A percentile compares a stretch with the other conserved stretches of the same genome.
These are phyloP conservation scores for Alloscopus bannaensis DNA, from an alignment of 2,888 invertebrate species.

Conservation along the genomic window DNA sequence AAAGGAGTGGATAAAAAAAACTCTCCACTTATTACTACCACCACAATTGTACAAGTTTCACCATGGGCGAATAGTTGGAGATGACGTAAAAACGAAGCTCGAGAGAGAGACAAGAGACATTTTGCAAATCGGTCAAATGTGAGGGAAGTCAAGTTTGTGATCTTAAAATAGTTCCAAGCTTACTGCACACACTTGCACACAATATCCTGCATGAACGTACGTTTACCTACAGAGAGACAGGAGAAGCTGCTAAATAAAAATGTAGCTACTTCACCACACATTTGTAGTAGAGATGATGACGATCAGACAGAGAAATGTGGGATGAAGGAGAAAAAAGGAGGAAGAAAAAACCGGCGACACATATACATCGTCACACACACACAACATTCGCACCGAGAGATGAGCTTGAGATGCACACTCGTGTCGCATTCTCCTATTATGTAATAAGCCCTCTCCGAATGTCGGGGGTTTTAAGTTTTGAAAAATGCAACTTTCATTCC, in stretches of 20 bases:
- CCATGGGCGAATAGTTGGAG: too few species aligned
- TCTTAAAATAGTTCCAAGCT: constrained; percentile 57
- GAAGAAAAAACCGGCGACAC: background rate
- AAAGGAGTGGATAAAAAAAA: too few species aligned
- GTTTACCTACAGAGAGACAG: background rate
- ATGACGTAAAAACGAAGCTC: constrained; percentile 42
- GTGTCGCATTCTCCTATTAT: too few species aligned
- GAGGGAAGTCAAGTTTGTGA: constrained; percentile 40
- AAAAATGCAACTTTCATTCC: too few species aligned
- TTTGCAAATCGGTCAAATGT: constrained; percentile 54
- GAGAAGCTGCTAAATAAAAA: background rate
- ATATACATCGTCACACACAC: too few species aligned
- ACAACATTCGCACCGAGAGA: too few species aligned
- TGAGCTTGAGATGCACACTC: too few species aligned
- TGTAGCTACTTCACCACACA: background rate
- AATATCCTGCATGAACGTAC: background rate
- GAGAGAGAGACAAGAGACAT: constrained; percentile 54
- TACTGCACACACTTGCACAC: background rate
- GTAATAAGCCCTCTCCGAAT: too few species aligned
- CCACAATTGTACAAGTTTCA: too few species aligned
- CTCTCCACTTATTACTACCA: too few species aligned
- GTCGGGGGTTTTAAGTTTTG: too few species aligned
- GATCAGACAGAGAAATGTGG: background rate
- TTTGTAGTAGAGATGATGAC: background rate
- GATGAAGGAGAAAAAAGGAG: background rate